These are phyloP conservation scores for Pedetes capensis DNA, from an alignment of 2,113 vertebrate genomes.

Conservation along the genomic window DNA sequence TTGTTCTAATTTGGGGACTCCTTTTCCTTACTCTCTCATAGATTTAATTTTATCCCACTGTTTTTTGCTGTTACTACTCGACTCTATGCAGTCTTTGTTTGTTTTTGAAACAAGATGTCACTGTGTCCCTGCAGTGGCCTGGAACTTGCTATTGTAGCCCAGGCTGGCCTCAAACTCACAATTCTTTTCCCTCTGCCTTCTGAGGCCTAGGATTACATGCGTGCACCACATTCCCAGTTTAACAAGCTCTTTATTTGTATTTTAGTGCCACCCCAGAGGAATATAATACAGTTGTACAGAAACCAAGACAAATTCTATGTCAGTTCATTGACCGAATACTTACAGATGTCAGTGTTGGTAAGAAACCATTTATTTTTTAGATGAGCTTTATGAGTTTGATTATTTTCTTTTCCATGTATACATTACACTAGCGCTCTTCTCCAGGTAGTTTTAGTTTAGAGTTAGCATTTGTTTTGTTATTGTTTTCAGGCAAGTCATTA, in stretches of 20 bases:
- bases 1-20: not conserved
- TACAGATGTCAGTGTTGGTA: conserved; percentile 96
- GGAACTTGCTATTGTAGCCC: too few relatives aligned
- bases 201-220: not conserved
- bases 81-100: not conserved
- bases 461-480: conserved; percentile 27
- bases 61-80: not conserved
- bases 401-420: conserved; percentile 26
- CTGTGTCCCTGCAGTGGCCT: too few relatives aligned
- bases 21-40: not conserved
- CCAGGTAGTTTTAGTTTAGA: not conserved
- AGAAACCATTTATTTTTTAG: conserved; percentile 73
- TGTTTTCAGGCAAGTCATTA: conserved; percentile 17
- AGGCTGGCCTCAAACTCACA: not conserved
- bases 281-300: conserved; percentile 92
- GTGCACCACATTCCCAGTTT: not conserved
- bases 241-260: conserved; percentile 57
- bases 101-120: not conserved
- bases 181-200: not conserved
- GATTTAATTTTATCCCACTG: not conserved
- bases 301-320: conserved; percentile 96
- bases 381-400: conserved; percentile 16
- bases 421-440: not conserved
- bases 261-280: conserved; percentile 90
- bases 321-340: conserved; percentile 98